Percentiles rank a stretch among this genome's conserved stretches.
Evolutionary conservation across 2,888 invertebrate species (phyloP).

Genomic region (Gasteruption jaculator): DNA sequence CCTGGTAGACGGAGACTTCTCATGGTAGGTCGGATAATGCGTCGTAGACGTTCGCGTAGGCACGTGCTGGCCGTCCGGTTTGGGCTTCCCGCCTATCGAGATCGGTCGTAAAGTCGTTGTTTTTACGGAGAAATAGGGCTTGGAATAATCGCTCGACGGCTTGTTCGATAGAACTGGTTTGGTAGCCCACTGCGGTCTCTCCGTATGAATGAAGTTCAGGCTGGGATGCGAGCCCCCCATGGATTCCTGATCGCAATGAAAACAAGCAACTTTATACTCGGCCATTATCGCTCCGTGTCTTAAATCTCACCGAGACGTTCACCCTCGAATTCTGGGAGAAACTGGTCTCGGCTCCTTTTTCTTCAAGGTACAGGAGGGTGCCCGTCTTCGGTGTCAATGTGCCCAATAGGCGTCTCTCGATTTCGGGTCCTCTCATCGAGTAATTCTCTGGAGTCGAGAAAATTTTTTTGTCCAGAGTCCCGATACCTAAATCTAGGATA

Average conservation of each 20-base stretch:
- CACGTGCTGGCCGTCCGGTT: slow-evolving; percentile 27
- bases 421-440: no score
- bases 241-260: slow-evolving; percentile 28
- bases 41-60: slow-evolving; percentile 37
- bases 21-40: slow-evolving; percentile 33
- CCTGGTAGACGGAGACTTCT: slow-evolving; percentile 38
- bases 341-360: no score
- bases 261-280: no score
- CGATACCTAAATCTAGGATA: no score
- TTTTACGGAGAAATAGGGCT: slow-evolving; percentile 40
- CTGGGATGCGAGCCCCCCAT: slow-evolving; percentile 30
- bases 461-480: no score
- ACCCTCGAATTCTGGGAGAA: no score
- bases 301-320: no score
- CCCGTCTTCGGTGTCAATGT: no score
- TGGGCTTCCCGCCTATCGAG: slow-evolving; percentile 27
- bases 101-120: slow-evolving; percentile 40
- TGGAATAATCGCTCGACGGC: slow-evolving; percentile 36
- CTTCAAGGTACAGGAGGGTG: no score
- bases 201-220: slow-evolving; percentile 40
- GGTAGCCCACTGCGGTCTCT: slow-evolving; percentile 43
- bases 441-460: no score
- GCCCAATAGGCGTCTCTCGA: no score
- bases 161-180: slow-evolving; percentile 34
- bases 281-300: no score